Conservation (phyloP, 1,140 invertebrate genomes). For the Anoplolepis gracilipes region DNA sequence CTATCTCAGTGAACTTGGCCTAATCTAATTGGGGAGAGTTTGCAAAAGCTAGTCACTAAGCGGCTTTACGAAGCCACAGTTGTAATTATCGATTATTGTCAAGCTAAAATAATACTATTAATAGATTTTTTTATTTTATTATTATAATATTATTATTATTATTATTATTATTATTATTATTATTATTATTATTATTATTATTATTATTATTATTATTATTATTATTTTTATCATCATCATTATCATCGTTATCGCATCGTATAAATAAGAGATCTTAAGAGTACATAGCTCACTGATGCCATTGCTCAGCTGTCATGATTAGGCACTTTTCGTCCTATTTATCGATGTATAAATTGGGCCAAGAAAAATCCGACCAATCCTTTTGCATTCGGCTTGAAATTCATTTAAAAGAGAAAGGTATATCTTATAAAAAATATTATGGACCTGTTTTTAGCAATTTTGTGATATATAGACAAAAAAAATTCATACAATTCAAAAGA, state of each 20-base stretch:
- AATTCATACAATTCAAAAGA: not conserved
- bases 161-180: too few species aligned
- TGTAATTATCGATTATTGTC: constrained; percentile 68
- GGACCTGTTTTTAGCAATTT: constrained; percentile 32
- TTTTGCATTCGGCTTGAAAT: constrained; percentile 10
- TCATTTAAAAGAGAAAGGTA: constrained; percentile 23
- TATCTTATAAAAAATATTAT: constrained; percentile 1
- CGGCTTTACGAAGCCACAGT: constrained; percentile 52
- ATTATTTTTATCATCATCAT: constrained; percentile 59
- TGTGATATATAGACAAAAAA: not conserved
- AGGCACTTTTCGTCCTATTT: constrained; percentile 39
- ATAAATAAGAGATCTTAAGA: constrained; percentile 43
- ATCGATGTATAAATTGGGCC: not conserved
- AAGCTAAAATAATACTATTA: constrained; percentile 65
- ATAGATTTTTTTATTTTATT: constrained; percentile 53
- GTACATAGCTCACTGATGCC: constrained; percentile 39
- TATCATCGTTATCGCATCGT: constrained; percentile 66
- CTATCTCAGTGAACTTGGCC: constrained; percentile 68
- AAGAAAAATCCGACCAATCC: not conserved
- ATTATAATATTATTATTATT: constrained; percentile 35
- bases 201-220: constrained; percentile 36
- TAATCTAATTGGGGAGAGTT: constrained; percentile 62
- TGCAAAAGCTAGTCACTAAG: constrained; percentile 74
- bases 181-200: constrained; percentile 33
- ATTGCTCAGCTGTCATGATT: constrained; percentile 50